phyloP scores from a whole-genome alignment of 2,797 vertebrate genomes.

The Molothrus aeneus region DNA sequence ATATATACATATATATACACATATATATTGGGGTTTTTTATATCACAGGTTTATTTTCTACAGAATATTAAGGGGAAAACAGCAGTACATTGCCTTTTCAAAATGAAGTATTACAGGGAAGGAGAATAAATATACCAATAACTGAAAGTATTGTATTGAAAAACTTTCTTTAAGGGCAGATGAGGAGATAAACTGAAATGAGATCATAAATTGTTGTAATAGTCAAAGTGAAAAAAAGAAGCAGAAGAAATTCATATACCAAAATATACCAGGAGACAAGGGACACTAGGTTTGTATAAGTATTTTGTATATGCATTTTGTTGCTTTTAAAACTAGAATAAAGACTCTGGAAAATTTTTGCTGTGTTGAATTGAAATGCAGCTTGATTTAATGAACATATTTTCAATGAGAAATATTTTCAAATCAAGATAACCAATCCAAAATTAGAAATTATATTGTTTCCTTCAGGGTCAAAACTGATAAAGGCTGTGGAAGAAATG shows the following conservation, averaged over 20 bases:
- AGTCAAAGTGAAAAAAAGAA: not conserved
- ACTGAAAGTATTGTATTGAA: not conserved
- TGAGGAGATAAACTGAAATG: conserved; percentile 28
- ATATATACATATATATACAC: too few relatives aligned
- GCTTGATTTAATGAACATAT: not conserved
- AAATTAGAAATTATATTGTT: not conserved
- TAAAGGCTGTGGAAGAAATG: not conserved
- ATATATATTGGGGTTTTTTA: not conserved
- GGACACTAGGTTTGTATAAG: not conserved
- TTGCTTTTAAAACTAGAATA: not conserved
- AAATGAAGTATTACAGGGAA: not conserved
- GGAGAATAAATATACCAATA: not conserved
- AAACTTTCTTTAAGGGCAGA: conserved; percentile 4
- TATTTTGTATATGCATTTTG: not conserved
- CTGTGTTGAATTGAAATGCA: not conserved
- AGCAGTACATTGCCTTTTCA: not conserved
- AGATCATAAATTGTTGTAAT: not conserved
- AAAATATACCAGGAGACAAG: not conserved
- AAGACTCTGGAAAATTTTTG: not conserved
- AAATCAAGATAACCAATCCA: not conserved
- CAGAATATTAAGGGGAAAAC: not conserved
- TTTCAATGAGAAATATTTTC: not conserved
- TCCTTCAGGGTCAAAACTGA: not conserved
- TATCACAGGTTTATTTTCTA: not conserved
- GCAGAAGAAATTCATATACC: not conserved